These are phyloP conservation scores for Catotricha subobsoleta DNA, from an alignment of 2,888 invertebrate genomes.

Conservation along the genomic window DNA sequence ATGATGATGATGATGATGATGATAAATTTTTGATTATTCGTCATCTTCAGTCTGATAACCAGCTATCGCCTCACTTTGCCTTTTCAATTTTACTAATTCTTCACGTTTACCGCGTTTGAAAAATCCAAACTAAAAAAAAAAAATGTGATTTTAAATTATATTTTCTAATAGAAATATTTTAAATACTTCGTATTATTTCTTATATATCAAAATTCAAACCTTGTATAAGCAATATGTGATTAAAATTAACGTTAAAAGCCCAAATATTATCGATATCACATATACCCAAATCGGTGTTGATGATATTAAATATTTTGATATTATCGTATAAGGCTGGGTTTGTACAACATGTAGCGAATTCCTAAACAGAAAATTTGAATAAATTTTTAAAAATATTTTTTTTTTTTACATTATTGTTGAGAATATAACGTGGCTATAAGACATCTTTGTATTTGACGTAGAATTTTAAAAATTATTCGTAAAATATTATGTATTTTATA, in stretches of 20 bases:
- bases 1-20: too few species aligned
- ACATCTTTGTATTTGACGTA: too few species aligned
- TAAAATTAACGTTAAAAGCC: conserved; percentile 26
- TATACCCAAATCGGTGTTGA: conserved; percentile 29
- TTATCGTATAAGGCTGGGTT: conserved; percentile 25
- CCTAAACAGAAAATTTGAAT: too few species aligned
- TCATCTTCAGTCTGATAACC: conserved; percentile 1
- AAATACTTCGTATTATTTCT: too few species aligned
- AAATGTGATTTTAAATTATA: too few species aligned
- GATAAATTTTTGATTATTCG: too few species aligned
- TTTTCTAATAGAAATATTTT: too few species aligned
- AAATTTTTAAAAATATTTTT: too few species aligned
- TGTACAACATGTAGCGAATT: conserved; percentile 18
- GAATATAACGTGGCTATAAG: too few species aligned
- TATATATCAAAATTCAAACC: conserved; percentile 15
- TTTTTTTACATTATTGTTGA: too few species aligned
- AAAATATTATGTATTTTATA: too few species aligned
- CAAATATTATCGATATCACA: conserved; percentile 28
- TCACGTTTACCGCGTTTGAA: conserved; percentile 32
- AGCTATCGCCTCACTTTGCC: conserved; percentile 6
- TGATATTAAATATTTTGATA: conserved; percentile 24
- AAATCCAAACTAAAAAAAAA: conserved; percentile 29
- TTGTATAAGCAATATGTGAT: conserved; percentile 27
- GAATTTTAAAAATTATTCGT: too few species aligned
- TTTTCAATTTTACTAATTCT: conserved; percentile 25